Evolutionary conservation across 2,888 invertebrate species (phyloP), one percentile per base, ranked within the genome.

Genomic region (Taphrorychus bicolor): DNA sequence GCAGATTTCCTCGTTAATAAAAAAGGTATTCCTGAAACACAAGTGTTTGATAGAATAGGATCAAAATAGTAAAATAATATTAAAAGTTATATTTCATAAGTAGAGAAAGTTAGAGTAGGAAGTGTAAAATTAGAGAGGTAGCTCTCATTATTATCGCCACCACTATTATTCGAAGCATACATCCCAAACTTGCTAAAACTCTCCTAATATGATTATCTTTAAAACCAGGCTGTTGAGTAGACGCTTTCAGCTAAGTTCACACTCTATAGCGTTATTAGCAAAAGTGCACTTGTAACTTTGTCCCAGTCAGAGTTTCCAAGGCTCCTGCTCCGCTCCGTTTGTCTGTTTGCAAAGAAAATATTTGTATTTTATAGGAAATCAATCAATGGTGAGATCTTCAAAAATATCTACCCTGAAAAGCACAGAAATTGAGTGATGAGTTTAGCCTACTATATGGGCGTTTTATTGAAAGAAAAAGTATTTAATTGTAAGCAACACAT

Each of bases 181-280:
- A 11, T 32, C 32, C 1, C 32, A 32, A 21, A 45, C 9, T 16
- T 16, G 53, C 53, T 14, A 62, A 56, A 62, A 56, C 62, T 62
- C 62, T 19, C 19, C 5, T 79, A 79, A 79, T 78, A 73, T 74
- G 76, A 79, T 79, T 79, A 79, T 76, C 76, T 74, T 72, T 73
- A 76, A 75, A 76, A 76, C 77, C 76, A 74, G 74, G 76, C 74
- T 73, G 72, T 77, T 74, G 74, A 76, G 78, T 74, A 73, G 75
- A 70, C 48, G 79, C 80, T 79, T 79, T 79, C 76, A 79, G 77
- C 77, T 72, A 76, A 78, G 77, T 79, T 79, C 78, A 76, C 76
- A 77, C 79, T 78, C 73, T 75, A 78, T 76, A 76, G 76, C 77
- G 78, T 76, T 77, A 75, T 78, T 79, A 79, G 75, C 78, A 76